Conservation (phyloP, 1,140 invertebrate species). For the Nymphalis io region DNA sequence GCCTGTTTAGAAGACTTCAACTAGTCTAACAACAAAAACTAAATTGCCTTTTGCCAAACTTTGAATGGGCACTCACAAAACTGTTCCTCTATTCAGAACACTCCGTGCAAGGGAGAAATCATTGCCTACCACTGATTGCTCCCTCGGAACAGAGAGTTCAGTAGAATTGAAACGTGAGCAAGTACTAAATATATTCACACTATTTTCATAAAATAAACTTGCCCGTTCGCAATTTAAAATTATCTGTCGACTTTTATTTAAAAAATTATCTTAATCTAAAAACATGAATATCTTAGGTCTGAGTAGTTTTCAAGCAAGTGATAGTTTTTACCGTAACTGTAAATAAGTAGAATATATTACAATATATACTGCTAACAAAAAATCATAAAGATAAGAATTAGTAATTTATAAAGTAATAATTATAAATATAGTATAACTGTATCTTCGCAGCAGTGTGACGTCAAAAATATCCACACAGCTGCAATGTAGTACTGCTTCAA, state of each 20-base stretch:
- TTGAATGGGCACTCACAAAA: conserved; percentile 28
- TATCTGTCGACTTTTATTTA: too few relatives aligned
- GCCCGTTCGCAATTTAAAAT: too few relatives aligned
- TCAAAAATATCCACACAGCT: too few relatives aligned
- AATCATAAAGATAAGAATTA: too few relatives aligned
- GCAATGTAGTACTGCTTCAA: too few relatives aligned
- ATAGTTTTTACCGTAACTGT: too few relatives aligned
- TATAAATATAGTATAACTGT: neutral
- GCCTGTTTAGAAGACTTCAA: conserved; percentile 9
- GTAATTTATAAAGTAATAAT: neutral
- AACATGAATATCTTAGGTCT: too few relatives aligned
- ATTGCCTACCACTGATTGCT: conserved; percentile 46
- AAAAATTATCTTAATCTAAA: too few relatives aligned
- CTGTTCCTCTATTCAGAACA: conserved; percentile 28
- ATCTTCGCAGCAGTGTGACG: too few relatives aligned
- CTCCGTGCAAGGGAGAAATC: conserved; percentile 30
- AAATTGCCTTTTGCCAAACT: conserved; percentile 38
- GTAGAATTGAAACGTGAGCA: neutral
- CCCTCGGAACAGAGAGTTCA: neutral
- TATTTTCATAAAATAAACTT: neutral
- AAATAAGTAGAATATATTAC: too few relatives aligned
- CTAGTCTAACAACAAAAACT: conserved; percentile 30
- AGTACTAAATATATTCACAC: neutral
- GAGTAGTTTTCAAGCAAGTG: too few relatives aligned
- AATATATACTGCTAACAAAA: too few relatives aligned